Conservation (phyloP, 2,113 vertebrate species). For the Pedionomus torquatus region DNA sequence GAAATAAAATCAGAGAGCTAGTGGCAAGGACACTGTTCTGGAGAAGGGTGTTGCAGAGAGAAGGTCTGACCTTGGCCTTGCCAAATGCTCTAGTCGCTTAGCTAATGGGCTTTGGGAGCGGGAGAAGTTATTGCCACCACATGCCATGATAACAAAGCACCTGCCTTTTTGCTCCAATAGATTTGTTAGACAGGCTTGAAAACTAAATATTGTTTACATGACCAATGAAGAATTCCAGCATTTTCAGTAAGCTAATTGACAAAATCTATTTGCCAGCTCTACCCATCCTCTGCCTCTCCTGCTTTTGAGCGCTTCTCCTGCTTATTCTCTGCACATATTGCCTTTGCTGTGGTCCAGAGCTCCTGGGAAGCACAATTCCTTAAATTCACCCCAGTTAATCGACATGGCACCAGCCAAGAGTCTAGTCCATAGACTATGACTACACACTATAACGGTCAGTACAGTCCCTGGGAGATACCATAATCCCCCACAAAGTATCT, state of each 20-base stretch:
- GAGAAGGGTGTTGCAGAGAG: not conserved
- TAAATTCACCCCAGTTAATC: not conserved
- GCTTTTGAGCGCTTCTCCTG: not conserved
- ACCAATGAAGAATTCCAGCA: not conserved
- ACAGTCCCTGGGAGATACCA: not conserved
- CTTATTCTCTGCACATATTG: not conserved
- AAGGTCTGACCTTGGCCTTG: not conserved
- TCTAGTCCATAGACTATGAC: not conserved
- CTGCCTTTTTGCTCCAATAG: not conserved
- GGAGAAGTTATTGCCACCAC: not conserved
- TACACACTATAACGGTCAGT: not conserved
- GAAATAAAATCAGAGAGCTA: not conserved
- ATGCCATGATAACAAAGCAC: not conserved
- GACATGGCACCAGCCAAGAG: not conserved
- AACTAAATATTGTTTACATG: not conserved
- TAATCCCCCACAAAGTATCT: not conserved
- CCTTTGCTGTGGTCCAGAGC: not conserved
- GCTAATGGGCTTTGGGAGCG: not conserved
- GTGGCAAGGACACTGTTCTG: fast-evolving
- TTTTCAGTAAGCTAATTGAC: not conserved
- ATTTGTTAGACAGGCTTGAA: not conserved
- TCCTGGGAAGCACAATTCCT: not conserved
- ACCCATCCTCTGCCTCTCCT: not conserved
- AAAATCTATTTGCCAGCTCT: not conserved
- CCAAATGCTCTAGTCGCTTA: not conserved